Percentiles rank a stretch among this genome's conserved stretches.
phyloP scores from a whole-genome alignment of 2,888 invertebrate species.

The Scelioninae gen. 1 region DNA sequence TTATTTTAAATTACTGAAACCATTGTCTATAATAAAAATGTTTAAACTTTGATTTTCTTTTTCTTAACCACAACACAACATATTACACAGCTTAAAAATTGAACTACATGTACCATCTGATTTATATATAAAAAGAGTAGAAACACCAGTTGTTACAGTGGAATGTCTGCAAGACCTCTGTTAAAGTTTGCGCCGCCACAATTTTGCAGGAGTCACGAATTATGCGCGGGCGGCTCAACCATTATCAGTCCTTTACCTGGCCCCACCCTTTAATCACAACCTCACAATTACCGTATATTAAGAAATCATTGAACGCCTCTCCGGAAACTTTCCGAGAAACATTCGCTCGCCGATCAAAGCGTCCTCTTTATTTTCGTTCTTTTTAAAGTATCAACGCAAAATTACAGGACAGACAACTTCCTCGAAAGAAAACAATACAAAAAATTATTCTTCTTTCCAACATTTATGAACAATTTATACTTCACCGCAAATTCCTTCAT shows the following conservation, averaged over 20 bases:
- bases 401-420: conserved; percentile 45
- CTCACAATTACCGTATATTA: conserved; percentile 68
- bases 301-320: conserved; percentile 68
- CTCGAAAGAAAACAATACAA: conserved; percentile 8
- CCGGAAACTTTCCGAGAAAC: conserved; percentile 62
- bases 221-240: conserved; percentile 66
- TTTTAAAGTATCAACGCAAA: conserved; percentile 49
- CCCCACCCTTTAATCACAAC: conserved; percentile 64
- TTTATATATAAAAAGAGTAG: conserved; percentile 22
- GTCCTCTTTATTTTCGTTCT: conserved; percentile 33
- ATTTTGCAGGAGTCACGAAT: conserved; percentile 62
- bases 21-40: too few species aligned
- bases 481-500: neutral
- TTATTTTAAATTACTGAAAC: too few species aligned
- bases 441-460: neutral
- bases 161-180: conserved; percentile 46
- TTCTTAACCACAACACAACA: too few species aligned
- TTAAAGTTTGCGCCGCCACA: conserved; percentile 46
- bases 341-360: conserved; percentile 46
- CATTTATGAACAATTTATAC: conserved; percentile 1
- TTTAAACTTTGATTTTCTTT: too few species aligned
- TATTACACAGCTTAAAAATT: too few species aligned
- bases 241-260: conserved; percentile 66
- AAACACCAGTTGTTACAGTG: conserved; percentile 41
- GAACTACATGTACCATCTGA: neutral